Conservation (phyloP, 2,113 vertebrate species). For the Dasypus novemcinctus region DNA sequence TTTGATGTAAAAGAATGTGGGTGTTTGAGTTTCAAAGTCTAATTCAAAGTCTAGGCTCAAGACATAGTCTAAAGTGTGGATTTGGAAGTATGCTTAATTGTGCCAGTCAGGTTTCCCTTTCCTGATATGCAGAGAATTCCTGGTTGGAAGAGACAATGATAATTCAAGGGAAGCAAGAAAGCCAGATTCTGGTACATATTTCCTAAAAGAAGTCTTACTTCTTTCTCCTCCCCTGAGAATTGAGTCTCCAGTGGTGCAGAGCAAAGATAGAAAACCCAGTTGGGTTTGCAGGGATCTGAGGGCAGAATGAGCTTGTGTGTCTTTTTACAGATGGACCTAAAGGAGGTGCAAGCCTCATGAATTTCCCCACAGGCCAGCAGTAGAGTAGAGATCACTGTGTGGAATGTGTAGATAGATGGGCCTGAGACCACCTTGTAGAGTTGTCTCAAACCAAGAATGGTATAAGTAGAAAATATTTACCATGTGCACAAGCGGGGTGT, state of each 20-base stretch:
- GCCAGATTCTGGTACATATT: neutral
- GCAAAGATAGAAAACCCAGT: neutral
- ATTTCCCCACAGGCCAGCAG: neutral
- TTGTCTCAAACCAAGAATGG: neutral
- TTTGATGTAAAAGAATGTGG: neutral
- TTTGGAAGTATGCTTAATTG: conserved; percentile 23
- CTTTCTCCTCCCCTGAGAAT: neutral
- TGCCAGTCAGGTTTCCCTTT: conserved; percentile 13
- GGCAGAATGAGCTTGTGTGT: neutral
- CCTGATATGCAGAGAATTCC: neutral
- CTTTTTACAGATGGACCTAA: neutral
- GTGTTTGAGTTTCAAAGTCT: conserved; percentile 4
- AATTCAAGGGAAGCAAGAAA: neutral
- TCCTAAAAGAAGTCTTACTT: neutral
- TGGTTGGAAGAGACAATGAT: neutral
- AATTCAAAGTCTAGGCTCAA: neutral
- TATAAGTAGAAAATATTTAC: conserved; percentile 2
- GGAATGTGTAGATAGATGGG: neutral
- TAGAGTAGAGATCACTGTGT: neutral
- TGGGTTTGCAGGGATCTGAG: neutral
- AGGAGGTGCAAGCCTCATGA: neutral
- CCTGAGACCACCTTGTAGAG: neutral
- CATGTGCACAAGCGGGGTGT: neutral
- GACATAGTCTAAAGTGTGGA: neutral
- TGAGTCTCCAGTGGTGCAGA: neutral